Percentiles rank a stretch among this genome's conserved stretches.
phyloP scores from a whole-genome alignment of 2,888 invertebrate genomes.

The Mythimna loreyi region DNA sequence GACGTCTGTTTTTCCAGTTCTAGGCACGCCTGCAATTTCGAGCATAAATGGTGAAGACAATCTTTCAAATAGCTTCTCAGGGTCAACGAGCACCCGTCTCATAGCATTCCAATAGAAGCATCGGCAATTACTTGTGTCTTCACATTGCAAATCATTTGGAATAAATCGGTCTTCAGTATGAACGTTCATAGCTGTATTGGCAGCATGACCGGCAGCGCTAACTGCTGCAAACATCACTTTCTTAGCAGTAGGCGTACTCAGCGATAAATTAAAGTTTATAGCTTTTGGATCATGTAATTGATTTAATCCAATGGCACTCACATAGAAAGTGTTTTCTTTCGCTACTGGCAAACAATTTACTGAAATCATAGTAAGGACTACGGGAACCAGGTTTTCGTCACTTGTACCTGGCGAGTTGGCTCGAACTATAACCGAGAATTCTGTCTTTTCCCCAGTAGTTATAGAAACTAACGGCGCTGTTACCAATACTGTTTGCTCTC shows the following conservation, averaged over 20 bases:
- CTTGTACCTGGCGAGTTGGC: constrained; percentile 66
- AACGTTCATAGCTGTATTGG: constrained; percentile 74
- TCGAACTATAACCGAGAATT: constrained; percentile 72
- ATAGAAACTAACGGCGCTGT: constrained; percentile 72
- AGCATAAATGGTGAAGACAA: constrained; percentile 75
- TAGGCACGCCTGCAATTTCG: constrained; percentile 85
- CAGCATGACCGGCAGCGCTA: constrained; percentile 74
- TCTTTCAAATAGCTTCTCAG: constrained; percentile 69
- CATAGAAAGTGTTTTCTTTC: constrained; percentile 81
- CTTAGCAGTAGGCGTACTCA: constrained; percentile 72
- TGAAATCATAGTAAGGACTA: constrained; percentile 82
- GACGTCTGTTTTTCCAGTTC: constrained; percentile 79
- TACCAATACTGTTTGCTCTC: constrained; percentile 75
- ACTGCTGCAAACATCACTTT: constrained; percentile 82
- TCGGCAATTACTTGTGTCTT: constrained; percentile 68
- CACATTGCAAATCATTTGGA: constrained; percentile 71
- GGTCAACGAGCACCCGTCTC: constrained; percentile 82
- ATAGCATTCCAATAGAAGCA: constrained; percentile 84
- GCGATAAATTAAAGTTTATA: constrained; percentile 79
- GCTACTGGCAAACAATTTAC: constrained; percentile 81
- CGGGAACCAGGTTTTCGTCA: constrained; percentile 68
- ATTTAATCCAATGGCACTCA: constrained; percentile 80
- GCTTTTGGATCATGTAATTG: constrained; percentile 67
- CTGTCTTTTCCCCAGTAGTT: constrained; percentile 70
- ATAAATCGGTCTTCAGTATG: constrained; percentile 79